Evolutionary conservation across 2,888 invertebrate genomes (phyloP).

Genomic region (Trilocha varians): DNA sequence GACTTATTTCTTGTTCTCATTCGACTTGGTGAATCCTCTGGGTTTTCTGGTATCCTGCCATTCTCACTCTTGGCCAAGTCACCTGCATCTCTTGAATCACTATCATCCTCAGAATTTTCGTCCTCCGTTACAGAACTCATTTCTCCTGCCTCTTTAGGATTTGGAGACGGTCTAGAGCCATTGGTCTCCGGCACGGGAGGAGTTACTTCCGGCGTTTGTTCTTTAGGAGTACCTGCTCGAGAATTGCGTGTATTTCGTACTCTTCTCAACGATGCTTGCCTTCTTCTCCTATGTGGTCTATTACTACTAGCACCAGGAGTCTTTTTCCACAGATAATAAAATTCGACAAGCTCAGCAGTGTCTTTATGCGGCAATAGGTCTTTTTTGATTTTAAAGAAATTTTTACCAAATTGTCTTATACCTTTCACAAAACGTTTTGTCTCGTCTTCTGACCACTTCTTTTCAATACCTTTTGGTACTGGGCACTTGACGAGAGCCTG

Average conservation of each 20-base stretch:
- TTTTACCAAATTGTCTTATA: conserved; percentile 97
- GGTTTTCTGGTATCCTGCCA: conserved; percentile 80
- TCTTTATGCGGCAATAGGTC: conserved; percentile 97
- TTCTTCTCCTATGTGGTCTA: conserved; percentile 91
- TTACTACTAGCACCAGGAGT: conserved; percentile 98
- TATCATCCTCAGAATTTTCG: conserved; percentile 96
- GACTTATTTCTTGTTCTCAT: conserved; percentile 91
- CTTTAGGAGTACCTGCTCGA: conserved; percentile 84
- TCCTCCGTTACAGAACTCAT: conserved; percentile 88
- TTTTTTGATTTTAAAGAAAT: conserved; percentile 97
- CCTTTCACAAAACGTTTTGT: conserved; percentile 99
- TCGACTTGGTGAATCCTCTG: conserved; percentile 88
- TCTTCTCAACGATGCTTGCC: conserved; percentile 89
- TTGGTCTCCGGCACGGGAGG: conserved; percentile 68
- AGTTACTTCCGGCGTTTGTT: conserved; percentile 77
- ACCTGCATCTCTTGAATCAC: conserved; percentile 90
- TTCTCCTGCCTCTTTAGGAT: conserved; percentile 79
- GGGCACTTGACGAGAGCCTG: conserved; percentile 98
- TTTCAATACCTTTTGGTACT: conserved; percentile 96
- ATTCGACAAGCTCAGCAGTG: conserved; percentile 97
- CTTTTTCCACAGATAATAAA: conserved; percentile 99
- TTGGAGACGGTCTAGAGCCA: conserved; percentile 76
- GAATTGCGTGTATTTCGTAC: conserved; percentile 92
- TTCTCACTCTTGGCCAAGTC: conserved; percentile 87
- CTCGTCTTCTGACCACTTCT: conserved; percentile 99